These are phyloP conservation scores for Percina caprodes DNA, from an alignment of 2,113 vertebrate genomes.

Conservation along the genomic window DNA sequence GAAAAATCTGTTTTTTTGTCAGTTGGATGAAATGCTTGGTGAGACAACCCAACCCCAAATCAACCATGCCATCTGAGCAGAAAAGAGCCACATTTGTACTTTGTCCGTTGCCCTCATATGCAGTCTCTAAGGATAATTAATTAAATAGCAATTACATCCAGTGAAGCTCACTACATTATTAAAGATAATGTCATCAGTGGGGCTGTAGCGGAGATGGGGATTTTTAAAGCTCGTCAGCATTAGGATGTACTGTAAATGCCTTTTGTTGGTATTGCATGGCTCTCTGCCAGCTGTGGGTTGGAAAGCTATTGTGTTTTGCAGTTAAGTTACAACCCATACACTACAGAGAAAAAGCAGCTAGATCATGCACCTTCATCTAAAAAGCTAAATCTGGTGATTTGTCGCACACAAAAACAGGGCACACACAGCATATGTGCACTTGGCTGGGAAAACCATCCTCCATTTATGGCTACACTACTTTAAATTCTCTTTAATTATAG, in stretches of 20 bases:
- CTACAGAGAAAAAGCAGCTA: slow-evolving; percentile 28
- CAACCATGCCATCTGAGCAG: slow-evolving; percentile 37
- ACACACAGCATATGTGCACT: slow-evolving; percentile 43
- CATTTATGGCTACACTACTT: slow-evolving; percentile 70
- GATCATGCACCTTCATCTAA: slow-evolving; percentile 49
- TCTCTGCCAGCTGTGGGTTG: slow-evolving; percentile 44
- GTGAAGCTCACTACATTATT: slow-evolving; percentile 70
- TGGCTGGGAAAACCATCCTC: slow-evolving; percentile 65
- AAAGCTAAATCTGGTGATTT: slow-evolving; percentile 55
- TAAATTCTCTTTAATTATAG: slow-evolving; percentile 80
- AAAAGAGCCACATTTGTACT: slow-evolving; percentile 65
- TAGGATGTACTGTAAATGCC: slow-evolving; percentile 54
- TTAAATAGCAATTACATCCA: slow-evolving; percentile 76
- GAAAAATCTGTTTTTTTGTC: slow-evolving; percentile 49
- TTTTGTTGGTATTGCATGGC: slow-evolving; percentile 55
- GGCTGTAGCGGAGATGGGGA: slow-evolving; percentile 69
- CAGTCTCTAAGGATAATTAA: slow-evolving; percentile 77
- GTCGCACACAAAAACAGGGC: slow-evolving; percentile 30
- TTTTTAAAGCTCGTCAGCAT: slow-evolving; percentile 72
- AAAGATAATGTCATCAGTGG: slow-evolving; percentile 79
- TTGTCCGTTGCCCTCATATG: slow-evolving; percentile 46
- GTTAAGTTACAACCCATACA: slow-evolving; percentile 54
- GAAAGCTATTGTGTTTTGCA: slow-evolving; percentile 56
- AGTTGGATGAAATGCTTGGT: slow-evolving; percentile 28
- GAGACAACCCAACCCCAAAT: slow-evolving; percentile 39